phyloP scores from a whole-genome alignment of 2,888 invertebrate genomes.

The Opisthograptis luteolata region DNA sequence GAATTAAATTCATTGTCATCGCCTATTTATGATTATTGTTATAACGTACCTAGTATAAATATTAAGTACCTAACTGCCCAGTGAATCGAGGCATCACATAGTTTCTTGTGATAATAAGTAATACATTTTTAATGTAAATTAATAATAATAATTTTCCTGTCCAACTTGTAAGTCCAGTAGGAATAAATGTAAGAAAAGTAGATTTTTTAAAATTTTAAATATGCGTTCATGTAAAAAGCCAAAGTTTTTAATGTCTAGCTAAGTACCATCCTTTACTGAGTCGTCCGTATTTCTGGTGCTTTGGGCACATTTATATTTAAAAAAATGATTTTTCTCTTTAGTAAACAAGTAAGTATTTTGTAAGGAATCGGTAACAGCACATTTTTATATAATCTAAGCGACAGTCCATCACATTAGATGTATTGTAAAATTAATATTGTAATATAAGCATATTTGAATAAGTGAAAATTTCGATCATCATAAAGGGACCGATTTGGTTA shows the following conservation, averaged over 20 bases:
- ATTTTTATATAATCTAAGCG: constrained; percentile 45
- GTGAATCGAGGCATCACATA: constrained; percentile 55
- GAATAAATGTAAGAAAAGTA: constrained; percentile 43
- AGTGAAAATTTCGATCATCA: constrained; percentile 26
- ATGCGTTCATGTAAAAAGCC: constrained; percentile 53
- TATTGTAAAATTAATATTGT: constrained; percentile 52
- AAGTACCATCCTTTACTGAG: constrained; percentile 32
- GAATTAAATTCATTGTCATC: constrained; percentile 47
- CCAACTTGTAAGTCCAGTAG: constrained; percentile 52
- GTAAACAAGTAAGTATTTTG: too few species aligned
- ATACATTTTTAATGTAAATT: constrained; percentile 15
- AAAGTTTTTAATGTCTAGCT: constrained; percentile 57
- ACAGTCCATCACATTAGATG: constrained; percentile 66
- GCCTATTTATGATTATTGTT: constrained; percentile 53
- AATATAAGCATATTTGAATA: constrained; percentile 39
- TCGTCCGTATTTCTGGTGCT: constrained; percentile 57
- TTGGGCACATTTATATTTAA: constrained; percentile 44
- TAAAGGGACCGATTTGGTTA: constrained; percentile 14
- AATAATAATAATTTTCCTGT: constrained; percentile 43
- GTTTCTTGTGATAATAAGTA: constrained; percentile 40
- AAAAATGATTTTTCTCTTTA: constrained; percentile 32
- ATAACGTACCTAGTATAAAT: constrained; percentile 38
- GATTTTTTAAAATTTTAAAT: constrained; percentile 48
- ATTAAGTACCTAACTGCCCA: constrained; percentile 50
- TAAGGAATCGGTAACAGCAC: constrained; percentile 56